Evolutionary conservation across 2,113 vertebrate genomes (phyloP).

Genomic region (Charina bottae): DNA sequence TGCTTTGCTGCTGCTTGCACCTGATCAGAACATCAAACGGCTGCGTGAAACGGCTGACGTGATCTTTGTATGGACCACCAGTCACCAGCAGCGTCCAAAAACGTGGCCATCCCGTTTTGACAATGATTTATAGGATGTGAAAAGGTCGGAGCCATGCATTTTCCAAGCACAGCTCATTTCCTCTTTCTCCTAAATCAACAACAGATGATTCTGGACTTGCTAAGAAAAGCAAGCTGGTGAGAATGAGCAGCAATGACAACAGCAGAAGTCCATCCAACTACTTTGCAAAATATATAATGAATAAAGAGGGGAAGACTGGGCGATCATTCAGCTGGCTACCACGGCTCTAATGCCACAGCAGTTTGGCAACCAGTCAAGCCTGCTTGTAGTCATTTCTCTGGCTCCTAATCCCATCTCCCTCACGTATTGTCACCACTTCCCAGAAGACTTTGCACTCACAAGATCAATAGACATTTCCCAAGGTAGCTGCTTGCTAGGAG

Average conservation of each 20-base stretch:
- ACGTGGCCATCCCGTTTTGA: not conserved
- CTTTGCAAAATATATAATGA: not conserved
- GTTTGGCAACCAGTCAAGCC: not conserved
- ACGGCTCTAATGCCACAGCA: not conserved
- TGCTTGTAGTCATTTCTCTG: not conserved
- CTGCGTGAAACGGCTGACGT: not conserved
- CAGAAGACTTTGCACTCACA: not conserved
- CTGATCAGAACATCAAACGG: not conserved
- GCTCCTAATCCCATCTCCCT: not conserved
- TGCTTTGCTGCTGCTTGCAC: not conserved
- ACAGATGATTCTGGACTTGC: not conserved
- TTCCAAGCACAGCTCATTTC: not conserved
- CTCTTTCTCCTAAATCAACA: not conserved
- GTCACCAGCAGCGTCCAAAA: not conserved
- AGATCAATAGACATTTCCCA: not conserved
- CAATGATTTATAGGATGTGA: not conserved
- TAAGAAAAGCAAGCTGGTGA: not conserved
- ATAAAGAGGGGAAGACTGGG: accelerated
- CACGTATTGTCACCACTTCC: not conserved
- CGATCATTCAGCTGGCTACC: not conserved
- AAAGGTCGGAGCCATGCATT: not conserved
- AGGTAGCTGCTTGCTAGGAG: not conserved
- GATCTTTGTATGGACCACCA: not conserved
- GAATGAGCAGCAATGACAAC: not conserved
- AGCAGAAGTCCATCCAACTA: not conserved